Evolutionary conservation across 2,113 vertebrate genomes (phyloP), one percentile per base, ranked within the genome.

Genomic region (Bujurquina vittata): DNA sequence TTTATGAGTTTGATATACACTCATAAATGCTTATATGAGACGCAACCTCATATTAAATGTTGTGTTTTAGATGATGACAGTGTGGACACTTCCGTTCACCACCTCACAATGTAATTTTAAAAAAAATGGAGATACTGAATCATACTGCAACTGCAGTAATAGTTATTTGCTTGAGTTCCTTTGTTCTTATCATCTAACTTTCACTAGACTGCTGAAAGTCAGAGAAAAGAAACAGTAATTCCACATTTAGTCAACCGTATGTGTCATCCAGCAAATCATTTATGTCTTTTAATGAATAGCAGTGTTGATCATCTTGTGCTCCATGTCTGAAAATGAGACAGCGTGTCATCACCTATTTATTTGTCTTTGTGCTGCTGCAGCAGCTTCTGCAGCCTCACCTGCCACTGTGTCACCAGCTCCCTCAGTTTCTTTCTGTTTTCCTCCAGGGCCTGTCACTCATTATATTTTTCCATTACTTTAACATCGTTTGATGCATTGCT

Each of bases 401-500:
- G 23, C 65, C 1, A 52, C 65, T 12, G 43, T 69, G 65, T 52
- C 65, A 52, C 43, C 10, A 69, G 43, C 23, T 69, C 23, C 65
- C 23, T 31, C 65, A 69, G 17, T 46, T 69, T 69, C 17, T 17
- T 20, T 69, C 65, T 20, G 65, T 52, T 69, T 52, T 20, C 65
- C 43, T 69, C 2, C 1, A 0, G 43, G 43, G 65, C 43, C 43
- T 69, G 65, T 31, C 65, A 69, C 43, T 69, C 65, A 52, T 69
- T 49, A 49, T 69, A 69, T 52, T 52, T 69, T 69, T 49, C 43
- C 29, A 52, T 69, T 69, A 69, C 43, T 52, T 69, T 69, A 52
- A 69, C 65, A 69, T 69, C 26, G 29, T 20, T 69, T 69, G 43
- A 69, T 31, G 65, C 65, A 20, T 69, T 69, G 17, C 43, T 52